Base-by-base conservation (phyloP, 2,113 vertebrate species). In the Trochalopteron elliotii region DNA sequence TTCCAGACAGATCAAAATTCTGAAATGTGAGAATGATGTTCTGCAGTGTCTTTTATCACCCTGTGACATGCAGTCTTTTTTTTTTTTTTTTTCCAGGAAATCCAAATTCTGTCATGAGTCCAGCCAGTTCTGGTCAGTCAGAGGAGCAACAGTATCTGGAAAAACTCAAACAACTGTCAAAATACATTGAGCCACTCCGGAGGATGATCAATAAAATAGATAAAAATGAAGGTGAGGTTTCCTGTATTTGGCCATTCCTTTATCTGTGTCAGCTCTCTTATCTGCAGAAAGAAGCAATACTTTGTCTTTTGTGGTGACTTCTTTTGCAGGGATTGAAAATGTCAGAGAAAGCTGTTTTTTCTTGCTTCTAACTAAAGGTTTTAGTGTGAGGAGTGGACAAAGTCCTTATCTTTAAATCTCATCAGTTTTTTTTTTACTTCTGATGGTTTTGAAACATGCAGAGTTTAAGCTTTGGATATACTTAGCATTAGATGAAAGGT, bases 191-290 rank as follows among this genome's bases (percentile, higher is more conserved):
- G 82, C 99, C 99, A 2, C 98, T 99, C 49, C 98, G 99, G 40
- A 98, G 99, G 70, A 99, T 99, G 99, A 99, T 99, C 97, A 99
- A 99, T 98, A 99, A 99, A 97, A 99, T 99, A 27, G 99, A 99
- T 97, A 99, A 99, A 91, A 99, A 99, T 5, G 99, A 99, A 99
- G 99, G 99, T 99, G 88, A 83, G 67, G 15, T 71, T 77, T 35
- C 27, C 17, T 92, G 0, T 52, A 22, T 52, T 83, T 77, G 56
- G 47, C 89, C 22, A 17, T 18, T 11, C 12, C 12, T 72, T 88
- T 82, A 52, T 59, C 24, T 55, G 39, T 83, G 35, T 57, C 35
- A 50, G 2, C 33, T 56, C 1, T 53, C 27, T 93, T 42, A 63
- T 7, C 56, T 75, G 68, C 31, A 71, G 63, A 39, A 86, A 68